A percentile compares a stretch with the other conserved stretches of the same genome.
These are phyloP conservation scores for Homarus americanus DNA, from an alignment of 1,140 invertebrate genomes.

Conservation along the genomic window DNA sequence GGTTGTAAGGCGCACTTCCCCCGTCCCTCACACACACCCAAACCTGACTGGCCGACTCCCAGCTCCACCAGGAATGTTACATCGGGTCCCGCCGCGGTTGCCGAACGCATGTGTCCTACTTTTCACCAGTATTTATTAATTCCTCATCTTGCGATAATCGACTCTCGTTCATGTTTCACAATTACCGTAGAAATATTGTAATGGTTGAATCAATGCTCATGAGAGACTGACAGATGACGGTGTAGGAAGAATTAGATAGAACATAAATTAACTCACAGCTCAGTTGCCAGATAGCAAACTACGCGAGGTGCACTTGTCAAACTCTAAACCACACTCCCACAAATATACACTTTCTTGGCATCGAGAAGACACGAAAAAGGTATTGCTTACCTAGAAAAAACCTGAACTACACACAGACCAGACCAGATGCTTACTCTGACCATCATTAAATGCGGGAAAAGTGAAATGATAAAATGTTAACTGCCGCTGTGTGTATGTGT, in stretches of 20 bases:
- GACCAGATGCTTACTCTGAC: too few species aligned
- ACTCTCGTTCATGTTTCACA: background rate
- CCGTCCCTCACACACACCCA: background rate
- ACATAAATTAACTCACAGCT: background rate
- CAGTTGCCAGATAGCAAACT: conserved; percentile 6
- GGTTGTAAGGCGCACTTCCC: background rate
- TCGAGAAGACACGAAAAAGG: background rate
- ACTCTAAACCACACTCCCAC: background rate
- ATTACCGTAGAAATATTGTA: background rate
- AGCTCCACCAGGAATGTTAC: conserved; percentile 28
- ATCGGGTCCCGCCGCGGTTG: conserved; percentile 14
- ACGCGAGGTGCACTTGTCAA: background rate
- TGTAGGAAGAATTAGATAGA: background rate
- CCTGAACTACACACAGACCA: too few species aligned
- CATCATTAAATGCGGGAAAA: too few species aligned
- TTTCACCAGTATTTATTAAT: background rate
- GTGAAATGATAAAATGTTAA: too few species aligned
- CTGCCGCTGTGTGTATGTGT: too few species aligned
- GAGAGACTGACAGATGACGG: background rate
- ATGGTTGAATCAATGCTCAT: background rate
- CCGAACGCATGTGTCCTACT: conserved; percentile 19
- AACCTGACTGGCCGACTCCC: conserved; percentile 31
- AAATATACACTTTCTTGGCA: conserved; percentile 3
- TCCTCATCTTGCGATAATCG: background rate
- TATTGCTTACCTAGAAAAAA: background rate